phyloP scores from a whole-genome alignment of 2,888 invertebrate genomes.

The Oligia latruncula region DNA sequence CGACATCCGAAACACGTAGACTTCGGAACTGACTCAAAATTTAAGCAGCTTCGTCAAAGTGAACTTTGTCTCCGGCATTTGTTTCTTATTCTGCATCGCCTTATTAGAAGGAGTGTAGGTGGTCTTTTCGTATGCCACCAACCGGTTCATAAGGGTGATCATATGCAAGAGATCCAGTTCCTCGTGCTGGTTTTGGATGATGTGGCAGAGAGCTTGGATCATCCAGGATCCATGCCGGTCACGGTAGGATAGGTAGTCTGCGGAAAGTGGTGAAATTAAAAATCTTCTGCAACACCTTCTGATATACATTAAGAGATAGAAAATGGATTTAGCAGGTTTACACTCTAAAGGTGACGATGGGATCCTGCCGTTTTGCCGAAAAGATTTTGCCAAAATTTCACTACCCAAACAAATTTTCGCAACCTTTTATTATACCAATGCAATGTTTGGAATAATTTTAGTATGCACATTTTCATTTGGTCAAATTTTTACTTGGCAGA shows the following conservation, averaged over 20 bases:
- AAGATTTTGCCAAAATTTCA: no score
- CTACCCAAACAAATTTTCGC: no score
- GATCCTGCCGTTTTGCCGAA: no score
- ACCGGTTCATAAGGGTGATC: constrained; percentile 74
- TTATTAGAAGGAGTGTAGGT: constrained; percentile 70
- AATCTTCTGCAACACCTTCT: background rate
- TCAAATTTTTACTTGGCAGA: no score
- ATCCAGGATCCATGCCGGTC: constrained; percentile 79
- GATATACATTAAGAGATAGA: background rate
- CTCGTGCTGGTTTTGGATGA: constrained; percentile 69
- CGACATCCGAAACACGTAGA: background rate
- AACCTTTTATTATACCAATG: no score
- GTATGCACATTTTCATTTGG: no score
- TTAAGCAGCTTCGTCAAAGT: constrained; percentile 77
- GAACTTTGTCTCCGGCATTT: constrained; percentile 81
- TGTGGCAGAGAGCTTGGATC: constrained; percentile 80
- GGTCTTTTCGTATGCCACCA: constrained; percentile 72
- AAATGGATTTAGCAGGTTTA: no score
- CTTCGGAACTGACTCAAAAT: constrained; percentile 43
- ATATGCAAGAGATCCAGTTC: constrained; percentile 77
- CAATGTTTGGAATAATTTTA: no score
- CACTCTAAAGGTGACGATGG: no score
- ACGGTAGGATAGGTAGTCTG: constrained; percentile 79
- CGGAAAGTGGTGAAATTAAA: constrained; percentile 18
- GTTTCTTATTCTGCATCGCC: constrained; percentile 75